These are phyloP conservation scores for Chaetophractus vellerosus DNA, from an alignment of 2,797 vertebrate genomes.

Conservation along the genomic window DNA sequence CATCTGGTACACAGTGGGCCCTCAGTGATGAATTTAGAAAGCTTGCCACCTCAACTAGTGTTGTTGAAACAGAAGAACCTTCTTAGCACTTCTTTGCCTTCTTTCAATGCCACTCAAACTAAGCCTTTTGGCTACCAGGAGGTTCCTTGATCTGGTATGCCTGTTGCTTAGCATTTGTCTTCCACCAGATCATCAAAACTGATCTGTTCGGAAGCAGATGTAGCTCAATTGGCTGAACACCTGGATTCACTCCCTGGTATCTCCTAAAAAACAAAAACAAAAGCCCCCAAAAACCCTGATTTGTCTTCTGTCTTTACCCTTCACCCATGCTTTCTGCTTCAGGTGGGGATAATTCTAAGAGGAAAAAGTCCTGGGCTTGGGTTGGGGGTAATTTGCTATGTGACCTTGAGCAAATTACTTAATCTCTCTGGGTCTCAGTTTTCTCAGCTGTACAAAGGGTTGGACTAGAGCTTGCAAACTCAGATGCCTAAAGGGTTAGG, in stretches of 20 bases:
- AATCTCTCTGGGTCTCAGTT: neutral
- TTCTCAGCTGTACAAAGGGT: neutral
- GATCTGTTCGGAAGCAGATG: too few species aligned
- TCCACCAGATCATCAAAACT: neutral
- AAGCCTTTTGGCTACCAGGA: neutral
- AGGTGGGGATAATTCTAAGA: neutral
- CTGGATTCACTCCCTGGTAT: too few species aligned
- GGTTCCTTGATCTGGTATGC: neutral
- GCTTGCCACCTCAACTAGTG: neutral
- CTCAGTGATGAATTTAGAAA: neutral
- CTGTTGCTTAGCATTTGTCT: neutral
- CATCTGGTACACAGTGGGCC: neutral
- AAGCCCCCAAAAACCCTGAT: too few species aligned
- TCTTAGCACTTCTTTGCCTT: neutral
- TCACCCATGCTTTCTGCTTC: neutral
- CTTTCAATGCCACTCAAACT: too few species aligned
- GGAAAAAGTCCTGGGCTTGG: neutral
- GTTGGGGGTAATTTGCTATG: neutral
- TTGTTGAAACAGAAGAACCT: neutral
- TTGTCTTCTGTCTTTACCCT: neutral
- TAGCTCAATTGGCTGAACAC: too few species aligned
- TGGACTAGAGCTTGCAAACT: neutral
- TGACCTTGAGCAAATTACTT: constrained; percentile 34
- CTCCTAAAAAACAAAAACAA: too few species aligned
- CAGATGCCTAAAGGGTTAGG: neutral